These are phyloP conservation scores for Micronycteris hirsuta DNA, from an alignment of 2,113 vertebrate genomes.

Conservation along the genomic window DNA sequence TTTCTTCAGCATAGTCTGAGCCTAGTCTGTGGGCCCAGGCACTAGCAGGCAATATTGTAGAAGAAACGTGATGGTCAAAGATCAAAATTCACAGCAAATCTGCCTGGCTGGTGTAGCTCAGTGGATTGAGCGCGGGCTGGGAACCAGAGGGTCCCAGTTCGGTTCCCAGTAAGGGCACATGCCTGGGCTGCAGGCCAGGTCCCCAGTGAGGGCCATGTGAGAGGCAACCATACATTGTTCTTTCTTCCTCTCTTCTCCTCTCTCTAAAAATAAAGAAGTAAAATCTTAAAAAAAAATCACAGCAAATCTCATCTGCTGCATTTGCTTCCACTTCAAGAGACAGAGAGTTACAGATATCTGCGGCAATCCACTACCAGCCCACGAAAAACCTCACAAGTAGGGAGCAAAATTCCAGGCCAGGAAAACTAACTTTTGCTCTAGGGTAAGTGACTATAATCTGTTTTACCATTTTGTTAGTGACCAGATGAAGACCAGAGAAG, in stretches of 20 bases:
- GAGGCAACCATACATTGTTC: no score
- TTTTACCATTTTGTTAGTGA: neutral
- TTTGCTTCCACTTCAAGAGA: neutral
- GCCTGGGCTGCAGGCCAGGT: no score
- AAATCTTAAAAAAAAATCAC: no score
- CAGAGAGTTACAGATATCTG: neutral
- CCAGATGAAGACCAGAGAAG: fast-evolving
- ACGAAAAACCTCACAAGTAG: no score
- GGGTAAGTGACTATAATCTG: neutral
- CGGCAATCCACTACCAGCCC: neutral
- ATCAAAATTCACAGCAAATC: neutral
- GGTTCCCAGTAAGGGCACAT: no score
- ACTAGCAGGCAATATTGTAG: neutral
- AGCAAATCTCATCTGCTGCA: neutral
- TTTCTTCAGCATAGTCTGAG: neutral
- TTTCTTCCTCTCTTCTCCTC: no score
- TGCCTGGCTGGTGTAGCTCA: no score
- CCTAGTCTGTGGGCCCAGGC: neutral
- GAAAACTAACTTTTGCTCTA: neutral
- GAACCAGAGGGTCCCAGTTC: no score
- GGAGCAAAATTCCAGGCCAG: neutral
- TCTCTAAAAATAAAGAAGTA: no score
- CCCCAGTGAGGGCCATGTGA: no score
- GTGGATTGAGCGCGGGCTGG: no score
- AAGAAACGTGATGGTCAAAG: neutral